Conservation (phyloP, 2,888 invertebrate genomes). For the Ennomos quercinarius region DNA sequence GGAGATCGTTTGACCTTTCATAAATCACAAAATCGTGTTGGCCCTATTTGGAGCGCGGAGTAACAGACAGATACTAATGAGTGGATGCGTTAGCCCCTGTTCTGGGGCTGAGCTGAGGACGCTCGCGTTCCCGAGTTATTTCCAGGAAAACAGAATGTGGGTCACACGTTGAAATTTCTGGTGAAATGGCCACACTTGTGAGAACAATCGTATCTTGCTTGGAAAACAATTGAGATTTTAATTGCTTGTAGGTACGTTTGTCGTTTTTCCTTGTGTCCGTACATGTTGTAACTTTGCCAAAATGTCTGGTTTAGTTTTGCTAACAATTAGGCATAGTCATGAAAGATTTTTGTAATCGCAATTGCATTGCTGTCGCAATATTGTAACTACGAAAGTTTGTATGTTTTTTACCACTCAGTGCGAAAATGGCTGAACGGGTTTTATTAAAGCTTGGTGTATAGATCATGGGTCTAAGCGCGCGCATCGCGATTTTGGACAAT, state of each 20-base stretch:
- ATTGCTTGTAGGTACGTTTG: constrained; percentile 7
- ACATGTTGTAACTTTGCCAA: constrained; percentile 5
- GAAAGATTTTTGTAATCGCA: too few species aligned
- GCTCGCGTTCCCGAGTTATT: constrained; percentile 46
- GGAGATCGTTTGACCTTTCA: constrained; percentile 42
- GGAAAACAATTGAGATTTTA: constrained; percentile 8
- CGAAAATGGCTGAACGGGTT: too few species aligned
- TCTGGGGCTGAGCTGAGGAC: constrained; percentile 50
- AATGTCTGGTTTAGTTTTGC: constrained; percentile 1
- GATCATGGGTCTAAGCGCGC: too few species aligned
- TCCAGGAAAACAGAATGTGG: constrained; percentile 62
- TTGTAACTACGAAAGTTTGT: too few species aligned
- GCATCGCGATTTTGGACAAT: too few species aligned
- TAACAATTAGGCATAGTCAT: background rate
- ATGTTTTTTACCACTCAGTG: too few species aligned
- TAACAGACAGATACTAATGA: constrained; percentile 67
- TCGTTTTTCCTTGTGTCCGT: background rate
- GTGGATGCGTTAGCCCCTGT: constrained; percentile 43
- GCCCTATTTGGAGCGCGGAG: constrained; percentile 58
- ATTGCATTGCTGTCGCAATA: too few species aligned
- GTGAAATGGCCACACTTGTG: constrained; percentile 15
- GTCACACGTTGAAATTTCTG: constrained; percentile 43
- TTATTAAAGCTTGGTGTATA: too few species aligned
- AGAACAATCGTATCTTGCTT: constrained; percentile 6
- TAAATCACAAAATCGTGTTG: constrained; percentile 51